These are phyloP conservation scores for Chaetodon trifasciatus DNA, from an alignment of 2,797 vertebrate genomes.

Conservation along the genomic window DNA sequence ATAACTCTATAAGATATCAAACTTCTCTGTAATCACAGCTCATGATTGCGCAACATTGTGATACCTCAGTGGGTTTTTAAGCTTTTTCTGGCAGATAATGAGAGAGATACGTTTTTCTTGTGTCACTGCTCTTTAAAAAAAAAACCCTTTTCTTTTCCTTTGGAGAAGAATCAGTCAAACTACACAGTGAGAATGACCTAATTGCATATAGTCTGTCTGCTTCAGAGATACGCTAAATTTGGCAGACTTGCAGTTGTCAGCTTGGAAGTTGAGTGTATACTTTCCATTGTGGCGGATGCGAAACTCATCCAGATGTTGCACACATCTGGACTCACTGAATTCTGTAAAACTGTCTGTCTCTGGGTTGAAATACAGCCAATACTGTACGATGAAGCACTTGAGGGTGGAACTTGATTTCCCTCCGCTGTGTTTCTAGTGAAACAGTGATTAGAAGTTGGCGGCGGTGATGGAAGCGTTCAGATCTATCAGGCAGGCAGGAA, in stretches of 20 bases:
- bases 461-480: not conserved
- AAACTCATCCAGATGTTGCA: conserved; percentile 54
- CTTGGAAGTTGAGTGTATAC: not conserved
- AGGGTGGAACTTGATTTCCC: conserved; percentile 20
- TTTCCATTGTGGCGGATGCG: conserved; percentile 16
- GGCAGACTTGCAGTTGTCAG: conserved; percentile 26
- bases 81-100: conserved; percentile 22
- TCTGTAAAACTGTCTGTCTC: conserved; percentile 7
- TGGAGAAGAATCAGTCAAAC: conserved; percentile 45
- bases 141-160: conserved; percentile 1
- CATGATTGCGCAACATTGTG: not conserved
- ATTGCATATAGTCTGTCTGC: conserved; percentile 47
- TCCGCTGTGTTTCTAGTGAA: not conserved
- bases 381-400: conserved; percentile 17
- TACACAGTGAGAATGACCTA: conserved; percentile 40
- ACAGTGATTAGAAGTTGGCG: not conserved
- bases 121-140: conserved; percentile 23
- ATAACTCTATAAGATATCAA: conserved; percentile 7
- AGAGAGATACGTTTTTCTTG: conserved; percentile 10
- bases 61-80: not conserved
- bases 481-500: too few species aligned
- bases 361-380: conserved; percentile 20
- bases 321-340: conserved; percentile 61
- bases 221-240: conserved; percentile 54
- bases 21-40: conserved; percentile 15